phyloP scores from a whole-genome alignment of 2,888 invertebrate species.

The Anoncus sp. region DNA sequence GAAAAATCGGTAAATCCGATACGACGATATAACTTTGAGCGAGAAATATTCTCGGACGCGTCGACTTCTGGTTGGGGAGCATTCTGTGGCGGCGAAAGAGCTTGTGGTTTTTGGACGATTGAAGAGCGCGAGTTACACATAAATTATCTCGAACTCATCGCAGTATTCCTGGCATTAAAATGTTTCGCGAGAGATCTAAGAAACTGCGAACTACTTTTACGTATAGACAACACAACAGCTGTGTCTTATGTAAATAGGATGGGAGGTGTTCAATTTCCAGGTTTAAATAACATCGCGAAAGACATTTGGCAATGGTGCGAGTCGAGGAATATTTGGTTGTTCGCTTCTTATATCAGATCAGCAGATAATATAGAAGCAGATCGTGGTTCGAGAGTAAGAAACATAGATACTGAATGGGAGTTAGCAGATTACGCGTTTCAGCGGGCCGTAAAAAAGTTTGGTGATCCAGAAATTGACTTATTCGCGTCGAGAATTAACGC shows the following conservation, averaged over 20 bases:
- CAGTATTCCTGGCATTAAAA: slow-evolving; percentile 47
- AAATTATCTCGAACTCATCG: slow-evolving; percentile 20
- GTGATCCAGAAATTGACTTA: slow-evolving; percentile 13
- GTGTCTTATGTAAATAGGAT: slow-evolving; percentile 46
- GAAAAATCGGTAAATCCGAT: slow-evolving; percentile 33
- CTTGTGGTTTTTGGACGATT: slow-evolving; percentile 40
- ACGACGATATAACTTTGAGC: slow-evolving; percentile 34
- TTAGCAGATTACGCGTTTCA: slow-evolving; percentile 21
- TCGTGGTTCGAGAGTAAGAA: slow-evolving; percentile 35
- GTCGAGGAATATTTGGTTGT: slow-evolving; percentile 37
- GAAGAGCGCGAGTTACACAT: slow-evolving; percentile 33
- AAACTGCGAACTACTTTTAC: slow-evolving; percentile 52
- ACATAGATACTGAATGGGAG: slow-evolving; percentile 32
- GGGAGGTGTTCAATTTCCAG: slow-evolving; percentile 39
- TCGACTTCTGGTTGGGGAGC: slow-evolving; percentile 52
- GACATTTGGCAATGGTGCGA: slow-evolving; percentile 48
- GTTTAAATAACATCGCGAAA: slow-evolving; percentile 26
- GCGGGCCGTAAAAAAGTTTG: not conserved
- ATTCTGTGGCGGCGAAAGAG: slow-evolving; percentile 26
- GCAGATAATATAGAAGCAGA: slow-evolving; percentile 41
- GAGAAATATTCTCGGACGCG: slow-evolving; percentile 54
- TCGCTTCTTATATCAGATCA: slow-evolving; percentile 40
- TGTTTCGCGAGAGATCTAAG: slow-evolving; percentile 47
- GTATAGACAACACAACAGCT: slow-evolving; percentile 61
- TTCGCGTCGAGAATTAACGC: slow-evolving; percentile 20